Evolutionary conservation across 1,140 invertebrate genomes (phyloP).

Genomic region (Tetraneura akinire): DNA sequence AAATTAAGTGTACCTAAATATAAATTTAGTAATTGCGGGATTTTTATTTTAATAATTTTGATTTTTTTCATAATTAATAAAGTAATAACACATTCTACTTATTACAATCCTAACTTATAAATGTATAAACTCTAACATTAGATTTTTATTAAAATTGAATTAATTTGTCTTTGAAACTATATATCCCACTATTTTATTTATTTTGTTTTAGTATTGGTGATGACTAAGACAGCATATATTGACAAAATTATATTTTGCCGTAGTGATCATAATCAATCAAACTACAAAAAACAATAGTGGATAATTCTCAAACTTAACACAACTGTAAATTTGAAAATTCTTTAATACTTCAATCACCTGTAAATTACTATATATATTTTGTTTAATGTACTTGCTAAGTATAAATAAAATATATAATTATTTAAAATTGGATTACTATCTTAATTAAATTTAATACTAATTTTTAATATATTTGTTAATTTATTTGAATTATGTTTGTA

Average conservation of each 20-base stretch:
- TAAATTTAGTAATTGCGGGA: too few relatives aligned
- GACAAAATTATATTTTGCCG: constrained; percentile 33
- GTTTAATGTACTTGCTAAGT: constrained; percentile 35
- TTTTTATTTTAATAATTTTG: too few relatives aligned
- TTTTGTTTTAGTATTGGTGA: constrained; percentile 33
- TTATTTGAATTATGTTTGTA: neutral
- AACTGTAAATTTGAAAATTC: constrained; percentile 35
- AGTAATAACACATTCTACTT: too few relatives aligned
- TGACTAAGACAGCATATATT: constrained; percentile 26
- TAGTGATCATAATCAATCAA: constrained; percentile 39
- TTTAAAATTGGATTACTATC: neutral
- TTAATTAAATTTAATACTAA: constrained; percentile 1
- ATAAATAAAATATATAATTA: constrained; percentile 51
- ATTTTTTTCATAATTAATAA: too few relatives aligned
- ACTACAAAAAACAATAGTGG: constrained; percentile 26
- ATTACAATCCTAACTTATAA: too few relatives aligned
- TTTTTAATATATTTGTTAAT: neutral
- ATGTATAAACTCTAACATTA: too few relatives aligned
- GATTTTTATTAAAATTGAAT: too few relatives aligned
- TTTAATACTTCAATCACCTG: constrained; percentile 25
- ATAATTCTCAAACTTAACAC: neutral
- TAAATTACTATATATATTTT: constrained; percentile 41
- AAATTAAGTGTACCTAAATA: too few relatives aligned
- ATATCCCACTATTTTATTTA: too few relatives aligned
- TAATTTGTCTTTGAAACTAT: too few relatives aligned